Base-by-base conservation (phyloP, 2,113 vertebrate species). In the Arenaria interpres region DNA sequence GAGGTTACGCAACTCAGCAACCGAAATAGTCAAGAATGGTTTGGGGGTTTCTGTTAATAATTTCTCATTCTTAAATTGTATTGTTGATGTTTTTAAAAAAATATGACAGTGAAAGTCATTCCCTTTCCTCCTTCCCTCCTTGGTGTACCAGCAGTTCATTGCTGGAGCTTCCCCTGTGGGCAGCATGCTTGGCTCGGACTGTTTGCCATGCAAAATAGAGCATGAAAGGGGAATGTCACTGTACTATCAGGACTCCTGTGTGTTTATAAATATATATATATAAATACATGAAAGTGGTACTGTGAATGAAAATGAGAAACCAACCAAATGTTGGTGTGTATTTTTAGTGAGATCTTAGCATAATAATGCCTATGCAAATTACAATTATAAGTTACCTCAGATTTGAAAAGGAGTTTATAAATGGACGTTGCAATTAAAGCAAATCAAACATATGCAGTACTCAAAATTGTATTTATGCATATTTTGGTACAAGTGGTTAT, bases 91-190 rank as follows among this genome's bases (percentile, higher is more conserved):
- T 17, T 75, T 88, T 48, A 60, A 45, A 10, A 59, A 74, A 75
- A 72, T 18, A 14, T 10, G 41, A 28, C 28, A 24, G 22, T 69
- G 89, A 66, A 82, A 76, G 85, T 63, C 7, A 46, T 63, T 79
- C 28, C 46, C n/a, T 37, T 73, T 73, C 62, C 45, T 68, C 56
- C 73, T 87, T n/a, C 23, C 39, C 20, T 85, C 41, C 48, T 85
- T 4, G 3, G 18, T 56, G 27, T 22, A 10, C 43, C 8, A 6
- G 48, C 0, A 0, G 21, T 45, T 87, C n/a, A 2, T 43, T 48
- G 50, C 54, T 77, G 46, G 75, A 73, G 41, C 69, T 80, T 76
- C 45, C 33, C 37, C 25, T 19, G 25, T 68, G 56, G 48, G 66
- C 0, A 1, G 59, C 35, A 6, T 33, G 8, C n/a, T 76, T 80